Evolutionary conservation across 1,140 invertebrate genomes (phyloP), one percentile per base, ranked within the genome.

Genomic region (Homalodisca vitripennis): DNA sequence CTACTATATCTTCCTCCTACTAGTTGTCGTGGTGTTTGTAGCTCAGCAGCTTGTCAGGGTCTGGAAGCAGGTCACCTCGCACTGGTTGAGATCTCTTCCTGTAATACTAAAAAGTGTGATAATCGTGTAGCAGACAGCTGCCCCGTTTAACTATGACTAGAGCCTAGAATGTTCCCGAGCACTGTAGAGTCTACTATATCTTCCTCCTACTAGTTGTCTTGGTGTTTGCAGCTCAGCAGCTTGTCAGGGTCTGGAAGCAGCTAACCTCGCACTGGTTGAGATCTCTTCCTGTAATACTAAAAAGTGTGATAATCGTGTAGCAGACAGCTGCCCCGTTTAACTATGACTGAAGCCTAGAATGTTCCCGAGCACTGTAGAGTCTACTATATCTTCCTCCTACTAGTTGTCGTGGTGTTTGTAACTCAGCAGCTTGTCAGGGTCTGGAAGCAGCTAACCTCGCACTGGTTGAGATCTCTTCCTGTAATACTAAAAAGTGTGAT

Each of bases 381-480:
- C 63, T 34, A 20, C n/a, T 27, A 66, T n/a, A 34, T 20, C 63
- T 24, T 66, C 63, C 1, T 60, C 55, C n/a, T 66, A 32, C 41
- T 66, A 47, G 6, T 41, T 41, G 24, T 66, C 41, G 63, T 66
- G 63, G 24, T 66, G 32, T 29, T 46, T 66, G 63, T 66, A 66
- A 34, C 63, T 66, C n/a, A 66, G 17, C 14, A 66, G 63, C 32
- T 66, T 66, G 32, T 66, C 63, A 1, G 63, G 63, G 34, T 66
- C 63, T 10, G 32, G 63, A 1, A 66, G 32, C 14, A 66, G 41
- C 12, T 66, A 32, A 13, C 63, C 63, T 31, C 63, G 17, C 17
- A 66, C 63, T 20, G 63, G 63, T 17, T 66, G 63, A n/a, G 63
- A 66, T 24, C 63, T 41, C 27, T 66, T 66, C 41, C 63, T 66